Conservation (phyloP, 2,113 vertebrate species). For the Peucedramus taeniatus region DNA sequence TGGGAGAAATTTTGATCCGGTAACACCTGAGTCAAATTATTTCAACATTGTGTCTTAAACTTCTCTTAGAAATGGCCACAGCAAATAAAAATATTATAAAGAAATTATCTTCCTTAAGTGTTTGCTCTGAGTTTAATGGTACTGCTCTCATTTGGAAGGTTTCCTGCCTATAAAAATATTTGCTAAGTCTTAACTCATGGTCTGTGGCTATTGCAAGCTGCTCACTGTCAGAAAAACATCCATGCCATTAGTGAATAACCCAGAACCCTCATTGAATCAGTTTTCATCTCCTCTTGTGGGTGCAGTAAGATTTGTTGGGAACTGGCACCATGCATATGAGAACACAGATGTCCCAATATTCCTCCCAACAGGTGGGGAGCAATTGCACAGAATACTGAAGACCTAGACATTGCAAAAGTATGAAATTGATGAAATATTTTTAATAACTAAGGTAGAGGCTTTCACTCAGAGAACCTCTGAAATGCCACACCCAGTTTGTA, state of each 20-base stretch:
- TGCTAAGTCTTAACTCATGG: not conserved
- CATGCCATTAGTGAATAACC: not conserved
- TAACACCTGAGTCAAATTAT: not conserved
- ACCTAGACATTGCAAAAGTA: not conserved
- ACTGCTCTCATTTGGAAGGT: not conserved
- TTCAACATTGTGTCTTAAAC: not conserved
- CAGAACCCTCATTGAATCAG: not conserved
- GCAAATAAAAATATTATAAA: not conserved
- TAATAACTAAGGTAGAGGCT: not conserved
- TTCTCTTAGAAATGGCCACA: not conserved
- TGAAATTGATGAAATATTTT: not conserved
- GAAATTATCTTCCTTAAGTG: not conserved
- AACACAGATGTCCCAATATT: not conserved
- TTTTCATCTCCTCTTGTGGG: not conserved
- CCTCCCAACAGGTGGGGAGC: not conserved
- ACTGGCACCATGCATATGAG: not conserved
- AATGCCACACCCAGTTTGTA: not conserved
- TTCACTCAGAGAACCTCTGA: not conserved
- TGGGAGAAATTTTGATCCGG: not conserved
- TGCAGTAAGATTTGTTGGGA: not conserved
- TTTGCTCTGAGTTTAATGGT: not conserved
- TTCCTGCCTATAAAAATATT: not conserved
- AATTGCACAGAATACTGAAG: not conserved
- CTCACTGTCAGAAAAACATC: not conserved
- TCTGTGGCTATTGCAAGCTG: not conserved